Evolutionary conservation across 2,113 vertebrate genomes (phyloP).

Genomic region (Dinomys branickii): DNA sequence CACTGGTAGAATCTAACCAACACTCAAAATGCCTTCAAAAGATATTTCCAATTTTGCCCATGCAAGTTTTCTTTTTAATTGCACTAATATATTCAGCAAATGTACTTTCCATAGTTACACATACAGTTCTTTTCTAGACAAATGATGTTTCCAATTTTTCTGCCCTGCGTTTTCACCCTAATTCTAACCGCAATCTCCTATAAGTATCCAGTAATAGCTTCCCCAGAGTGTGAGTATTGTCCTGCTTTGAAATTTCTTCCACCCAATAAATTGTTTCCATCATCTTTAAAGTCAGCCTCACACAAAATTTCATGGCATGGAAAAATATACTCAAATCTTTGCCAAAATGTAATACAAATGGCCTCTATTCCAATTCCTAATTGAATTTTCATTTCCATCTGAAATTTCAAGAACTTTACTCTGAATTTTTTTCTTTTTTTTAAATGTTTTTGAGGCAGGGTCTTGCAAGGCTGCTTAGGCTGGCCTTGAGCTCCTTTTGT

Average conservation of each 20-base stretch:
- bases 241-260: background rate
- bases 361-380: background rate
- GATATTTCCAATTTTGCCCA: background rate
- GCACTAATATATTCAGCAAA: background rate
- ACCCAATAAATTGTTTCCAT: background rate
- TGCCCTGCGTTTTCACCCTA: background rate
- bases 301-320: background rate
- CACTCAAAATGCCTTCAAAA: background rate
- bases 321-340: background rate
- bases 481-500: too few relatives aligned
- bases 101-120: background rate
- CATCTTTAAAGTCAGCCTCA: background rate
- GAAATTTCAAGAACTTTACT: background rate
- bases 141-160: background rate
- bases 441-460: too few relatives aligned
- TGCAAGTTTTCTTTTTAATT: background rate
- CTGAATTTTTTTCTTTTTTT: too few relatives aligned
- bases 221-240: background rate
- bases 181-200: background rate
- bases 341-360: background rate
- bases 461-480: too few relatives aligned
- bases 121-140: background rate
- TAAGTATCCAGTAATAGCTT: background rate
- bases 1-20: background rate
- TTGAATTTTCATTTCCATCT: background rate